Evolutionary conservation across 2,888 invertebrate genomes (phyloP).

Genomic region (Coelopa pilipes): DNA sequence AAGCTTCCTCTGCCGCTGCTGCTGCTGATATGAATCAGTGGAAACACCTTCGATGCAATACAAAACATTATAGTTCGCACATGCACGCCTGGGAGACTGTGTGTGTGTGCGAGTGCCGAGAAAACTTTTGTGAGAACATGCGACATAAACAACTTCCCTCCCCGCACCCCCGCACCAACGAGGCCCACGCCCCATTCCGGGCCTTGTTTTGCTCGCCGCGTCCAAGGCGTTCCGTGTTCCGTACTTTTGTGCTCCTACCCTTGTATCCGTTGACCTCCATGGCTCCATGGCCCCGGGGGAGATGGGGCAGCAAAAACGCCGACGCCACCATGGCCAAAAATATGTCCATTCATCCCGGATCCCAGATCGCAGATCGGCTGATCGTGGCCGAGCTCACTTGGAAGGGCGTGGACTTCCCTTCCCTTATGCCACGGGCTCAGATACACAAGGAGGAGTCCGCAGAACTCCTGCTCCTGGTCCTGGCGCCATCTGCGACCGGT

Average conservation of each 20-base stretch:
- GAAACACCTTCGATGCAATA: constrained; percentile 7
- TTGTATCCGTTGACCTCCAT: constrained; percentile 1
- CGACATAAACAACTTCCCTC: not conserved
- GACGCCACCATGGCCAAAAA: too few relatives aligned
- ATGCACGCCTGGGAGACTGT: not conserved
- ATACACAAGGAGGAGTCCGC: too few relatives aligned
- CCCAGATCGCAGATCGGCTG: too few relatives aligned
- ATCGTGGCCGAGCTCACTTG: too few relatives aligned
- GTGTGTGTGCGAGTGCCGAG: not conserved
- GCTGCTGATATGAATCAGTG: constrained; percentile 2
- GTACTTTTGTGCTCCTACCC: not conserved
- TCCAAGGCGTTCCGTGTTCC: constrained; percentile 5
- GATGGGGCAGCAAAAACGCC: not conserved
- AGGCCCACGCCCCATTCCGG: not conserved
- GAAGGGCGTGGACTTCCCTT: too few relatives aligned
- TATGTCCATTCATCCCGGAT: too few relatives aligned
- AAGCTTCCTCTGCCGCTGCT: not conserved
- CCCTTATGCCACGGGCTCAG: too few relatives aligned
- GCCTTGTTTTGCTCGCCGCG: not conserved
- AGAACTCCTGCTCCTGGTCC: too few relatives aligned
- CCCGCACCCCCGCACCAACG: not conserved
- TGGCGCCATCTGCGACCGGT: too few relatives aligned
- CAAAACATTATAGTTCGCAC: constrained; percentile 6
- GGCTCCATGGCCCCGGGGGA: not conserved
- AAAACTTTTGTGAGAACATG: constrained; percentile 13